Evolutionary conservation across 1,140 invertebrate genomes (phyloP).

Genomic region (Nomia melanderi): DNA sequence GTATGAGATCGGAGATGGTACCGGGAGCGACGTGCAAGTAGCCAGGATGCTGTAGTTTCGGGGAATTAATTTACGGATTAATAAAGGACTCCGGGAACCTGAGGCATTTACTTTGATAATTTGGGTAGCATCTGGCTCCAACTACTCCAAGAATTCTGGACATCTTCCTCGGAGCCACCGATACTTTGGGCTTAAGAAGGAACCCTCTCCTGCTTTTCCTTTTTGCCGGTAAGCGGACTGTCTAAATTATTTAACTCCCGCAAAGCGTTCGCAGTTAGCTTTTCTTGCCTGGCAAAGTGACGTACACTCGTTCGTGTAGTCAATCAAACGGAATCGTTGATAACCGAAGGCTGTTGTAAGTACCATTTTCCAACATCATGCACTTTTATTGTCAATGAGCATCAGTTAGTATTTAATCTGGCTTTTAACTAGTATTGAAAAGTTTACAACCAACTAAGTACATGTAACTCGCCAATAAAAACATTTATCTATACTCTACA

Average conservation of each 20-base stretch:
- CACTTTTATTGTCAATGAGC: too few relatives aligned
- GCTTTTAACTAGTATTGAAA: neutral
- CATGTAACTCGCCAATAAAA: too few relatives aligned
- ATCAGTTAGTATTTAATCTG: neutral
- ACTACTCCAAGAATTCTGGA: slow-evolving; percentile 39
- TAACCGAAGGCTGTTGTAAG: neutral
- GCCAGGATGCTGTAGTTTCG: slow-evolving; percentile 54
- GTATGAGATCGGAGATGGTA: slow-evolving; percentile 13
- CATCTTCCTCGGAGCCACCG: neutral
- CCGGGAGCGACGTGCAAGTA: slow-evolving; percentile 28
- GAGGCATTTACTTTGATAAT: slow-evolving; percentile 59
- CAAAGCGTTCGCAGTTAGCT: slow-evolving; percentile 9
- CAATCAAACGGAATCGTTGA: neutral
- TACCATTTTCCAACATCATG: neutral
- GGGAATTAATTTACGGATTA: slow-evolving; percentile 67
- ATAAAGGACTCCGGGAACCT: slow-evolving; percentile 58
- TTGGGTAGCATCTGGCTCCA: slow-evolving; percentile 58
- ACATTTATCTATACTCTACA: too few relatives aligned
- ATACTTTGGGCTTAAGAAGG: slow-evolving; percentile 31
- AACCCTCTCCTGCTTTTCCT: neutral
- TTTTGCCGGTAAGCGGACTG: slow-evolving; percentile 6
- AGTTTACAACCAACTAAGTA: too few relatives aligned
- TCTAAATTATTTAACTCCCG: slow-evolving; percentile 29
- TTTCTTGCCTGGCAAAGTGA: neutral
- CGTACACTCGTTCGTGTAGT: neutral